Base-by-base conservation (phyloP, 2,113 vertebrate species). In the Pristiophorus japonicus region DNA sequence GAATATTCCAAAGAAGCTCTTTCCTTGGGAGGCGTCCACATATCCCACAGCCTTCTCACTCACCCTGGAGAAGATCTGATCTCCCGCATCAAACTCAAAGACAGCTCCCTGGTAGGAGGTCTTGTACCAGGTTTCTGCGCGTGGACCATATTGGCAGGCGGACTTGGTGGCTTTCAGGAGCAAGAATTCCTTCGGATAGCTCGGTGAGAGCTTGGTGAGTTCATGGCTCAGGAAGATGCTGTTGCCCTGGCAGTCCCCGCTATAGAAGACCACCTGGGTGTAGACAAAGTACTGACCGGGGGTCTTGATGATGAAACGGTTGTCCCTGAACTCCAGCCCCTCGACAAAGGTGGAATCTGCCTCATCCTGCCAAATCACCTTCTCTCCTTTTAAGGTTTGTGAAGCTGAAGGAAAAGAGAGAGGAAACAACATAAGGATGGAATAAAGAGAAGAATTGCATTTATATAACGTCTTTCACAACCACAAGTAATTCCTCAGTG, bases 1-100 rank as follows among this genome's bases (percentile, higher is more conserved):
- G 11, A 97, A 96, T 66, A 97, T 95, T 42, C 97, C 97, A 75
- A 97, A 97, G 94, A 97, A 97, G 45, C 97, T 96, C 96, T 97
- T 97, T 24, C 96, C 97, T 3, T 42, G 5, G 0, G 96, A 34
- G 7, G 96, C 95, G 0, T 96, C 93, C 0, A 96, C 70, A 95
- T 97, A 96, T 0, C 97, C 95, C 38, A 96, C 96, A 0, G 95
- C 0, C 0, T 95, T 92, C 11, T 88, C 30, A 0, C 96, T 96
- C 78, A 97, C 96, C 66, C 97, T 95, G 0, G 97, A 96, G 0
- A 95, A 96, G 67, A 97, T 95, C 2, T 91, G 95, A 20, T 97
- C 97, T 0, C 96, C 97, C 47, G 96, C 96, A 10, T 96, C 91
- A 70, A 97, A 95, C 92, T 96, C 96, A 95, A 97, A 97, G 95